Conservation (phyloP, 1,140 invertebrate genomes). For the Cyrtorhinus lividipennis region DNA sequence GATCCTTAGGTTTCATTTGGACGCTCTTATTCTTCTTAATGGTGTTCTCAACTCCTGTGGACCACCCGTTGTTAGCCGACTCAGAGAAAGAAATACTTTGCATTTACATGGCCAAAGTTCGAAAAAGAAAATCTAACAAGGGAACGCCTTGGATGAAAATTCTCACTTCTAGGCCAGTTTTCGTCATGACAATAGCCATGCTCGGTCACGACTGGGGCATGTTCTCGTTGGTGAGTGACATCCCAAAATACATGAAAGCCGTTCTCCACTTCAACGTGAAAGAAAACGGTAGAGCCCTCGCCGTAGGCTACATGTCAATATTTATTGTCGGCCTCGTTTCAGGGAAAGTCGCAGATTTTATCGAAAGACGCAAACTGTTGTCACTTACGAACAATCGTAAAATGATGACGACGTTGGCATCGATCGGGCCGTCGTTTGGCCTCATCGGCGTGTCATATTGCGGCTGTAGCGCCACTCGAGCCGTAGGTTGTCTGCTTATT, state of each 20-base stretch:
- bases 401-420: constrained; percentile 31
- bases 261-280: constrained; percentile 47
- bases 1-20: constrained; percentile 31
- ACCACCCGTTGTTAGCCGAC: constrained; percentile 52
- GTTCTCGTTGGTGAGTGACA: constrained; percentile 58
- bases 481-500: constrained; percentile 46
- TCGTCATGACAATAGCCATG: constrained; percentile 45
- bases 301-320: constrained; percentile 53
- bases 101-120: constrained; percentile 19
- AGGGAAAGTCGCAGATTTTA: constrained; percentile 47
- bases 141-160: constrained; percentile 45
- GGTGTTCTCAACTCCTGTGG: constrained; percentile 49
- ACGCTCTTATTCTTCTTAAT: constrained; percentile 25
- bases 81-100: constrained; percentile 47
- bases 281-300: constrained; percentile 46
- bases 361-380: constrained; percentile 1
- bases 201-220: constrained; percentile 88
- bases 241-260: constrained; percentile 51
- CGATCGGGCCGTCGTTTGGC: constrained; percentile 54
- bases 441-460: constrained; percentile 62
- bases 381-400: constrained; percentile 11
- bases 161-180: constrained; percentile 46
- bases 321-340: constrained; percentile 50
- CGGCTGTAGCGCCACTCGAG: constrained; percentile 47
- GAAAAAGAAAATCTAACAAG: constrained; percentile 17